Conservation (phyloP, 2,797 vertebrate species). For the Micropoecilia bifurca region DNA sequence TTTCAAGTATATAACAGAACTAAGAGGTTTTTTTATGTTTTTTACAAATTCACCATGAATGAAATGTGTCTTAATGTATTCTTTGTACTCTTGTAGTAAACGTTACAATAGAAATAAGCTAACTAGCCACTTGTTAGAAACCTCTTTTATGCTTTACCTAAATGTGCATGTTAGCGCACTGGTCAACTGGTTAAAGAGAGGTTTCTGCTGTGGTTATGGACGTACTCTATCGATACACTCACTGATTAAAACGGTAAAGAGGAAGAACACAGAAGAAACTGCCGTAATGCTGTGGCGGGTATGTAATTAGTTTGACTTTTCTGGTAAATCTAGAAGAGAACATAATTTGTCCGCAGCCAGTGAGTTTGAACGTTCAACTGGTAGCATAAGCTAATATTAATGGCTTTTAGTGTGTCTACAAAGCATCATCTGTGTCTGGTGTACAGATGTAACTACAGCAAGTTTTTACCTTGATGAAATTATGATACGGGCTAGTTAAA, state of each 20-base stretch:
- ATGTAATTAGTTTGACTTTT: not conserved
- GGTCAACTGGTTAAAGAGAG: not conserved
- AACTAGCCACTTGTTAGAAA: conserved; percentile 1
- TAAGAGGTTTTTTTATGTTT: not conserved
- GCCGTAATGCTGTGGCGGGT: not conserved
- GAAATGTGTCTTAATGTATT: not conserved
- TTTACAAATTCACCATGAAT: not conserved
- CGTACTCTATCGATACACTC: not conserved
- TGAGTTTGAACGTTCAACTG: not conserved
- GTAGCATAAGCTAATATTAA: not conserved
- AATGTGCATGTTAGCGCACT: not conserved
- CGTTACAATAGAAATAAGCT: conserved; percentile 24
- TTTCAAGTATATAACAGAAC: not conserved
- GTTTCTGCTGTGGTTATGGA: not conserved
- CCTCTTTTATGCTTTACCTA: conserved; percentile 36
- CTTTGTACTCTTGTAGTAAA: not conserved
- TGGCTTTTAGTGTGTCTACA: not conserved
- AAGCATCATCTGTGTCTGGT: not conserved
- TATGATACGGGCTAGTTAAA: not conserved
- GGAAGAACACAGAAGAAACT: not conserved
- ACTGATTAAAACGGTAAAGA: not conserved
- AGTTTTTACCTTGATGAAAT: not conserved
- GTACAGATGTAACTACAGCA: not conserved
- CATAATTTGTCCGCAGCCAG: not conserved
- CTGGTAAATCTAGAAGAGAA: not conserved